Evolutionary conservation across 1,140 invertebrate species (phyloP), one percentile per base, ranked within the genome.

Genomic region (Lethrus apterus): DNA sequence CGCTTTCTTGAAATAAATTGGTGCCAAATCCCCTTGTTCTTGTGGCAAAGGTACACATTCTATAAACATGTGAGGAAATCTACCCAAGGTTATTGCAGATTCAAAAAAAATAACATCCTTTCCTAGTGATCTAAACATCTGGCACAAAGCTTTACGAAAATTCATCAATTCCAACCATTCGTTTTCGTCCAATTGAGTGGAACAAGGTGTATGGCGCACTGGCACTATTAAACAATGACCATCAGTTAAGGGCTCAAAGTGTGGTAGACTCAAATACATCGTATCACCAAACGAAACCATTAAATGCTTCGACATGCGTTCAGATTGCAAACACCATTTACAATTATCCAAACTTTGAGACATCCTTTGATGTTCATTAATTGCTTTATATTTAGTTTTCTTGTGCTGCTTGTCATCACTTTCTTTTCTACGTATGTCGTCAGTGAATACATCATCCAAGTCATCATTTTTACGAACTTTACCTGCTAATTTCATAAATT

Each of bases 1-100:
- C 0, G 93, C 93, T 81, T 98, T 98, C 78, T 95, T 96, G 62
- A 98, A 98, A 72, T 96, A 98, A 51, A 98, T 94, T 1, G 92
- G 89, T 8, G 89, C 89, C 61, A 85, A 69, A 50, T 89, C 84
- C 17, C 86, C 88, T 21, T 80, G 74, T 66, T 93, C 86, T 59
- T 76, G 78, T 3, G 86, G 80, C 54, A 97, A 57, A 0, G 93
- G 89, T 14, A 98, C 73, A 73, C 93, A 97, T 56, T 97, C 84
- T 13, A 97, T 71, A 32, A 76, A 72, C 77, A 94, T 84, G 65
- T 98, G 94, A 4, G 89, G 86, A 57, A 79, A 81, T 58, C 74
- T 74, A 46, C 84, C 74, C 13, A 91, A 70, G 60, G 76, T 75
- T 51, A 79, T 80, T 15, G 84, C 86, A 10, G 81, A 84, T 74